Evolutionary conservation across 1,140 invertebrate genomes (phyloP).

Genomic region (Eubasilissa regina): DNA sequence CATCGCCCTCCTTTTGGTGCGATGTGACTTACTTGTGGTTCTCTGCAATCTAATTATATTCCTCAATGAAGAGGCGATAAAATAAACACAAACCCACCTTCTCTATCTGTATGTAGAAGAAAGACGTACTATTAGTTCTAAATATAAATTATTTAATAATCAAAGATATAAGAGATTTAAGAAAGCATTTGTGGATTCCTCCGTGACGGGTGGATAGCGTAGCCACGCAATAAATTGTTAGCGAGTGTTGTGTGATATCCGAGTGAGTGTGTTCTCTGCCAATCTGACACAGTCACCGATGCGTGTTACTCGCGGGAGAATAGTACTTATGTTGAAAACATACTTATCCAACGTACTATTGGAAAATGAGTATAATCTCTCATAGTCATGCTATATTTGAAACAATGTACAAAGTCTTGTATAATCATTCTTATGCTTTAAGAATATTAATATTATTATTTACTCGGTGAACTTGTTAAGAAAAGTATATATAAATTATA

Average conservation of each 20-base stretch:
- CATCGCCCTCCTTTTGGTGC: background rate
- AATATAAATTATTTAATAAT: conserved; percentile 53
- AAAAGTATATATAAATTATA: conserved; percentile 55
- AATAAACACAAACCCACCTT: conserved; percentile 58
- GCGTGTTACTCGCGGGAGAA: conserved; percentile 52
- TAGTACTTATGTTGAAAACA: conserved; percentile 62
- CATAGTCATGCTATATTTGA: conserved; percentile 59
- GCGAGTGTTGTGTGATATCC: conserved; percentile 46
- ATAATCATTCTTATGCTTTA: conserved; percentile 59
- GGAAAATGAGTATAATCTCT: conserved; percentile 54
- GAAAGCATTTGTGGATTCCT: conserved; percentile 29
- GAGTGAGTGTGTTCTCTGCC: conserved; percentile 46
- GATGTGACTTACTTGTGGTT: background rate
- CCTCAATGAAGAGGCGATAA: conserved; percentile 45
- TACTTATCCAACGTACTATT: conserved; percentile 59
- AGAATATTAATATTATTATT: conserved; percentile 60
- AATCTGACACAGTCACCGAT: conserved; percentile 41
- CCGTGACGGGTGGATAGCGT: conserved; percentile 23
- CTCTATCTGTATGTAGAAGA: conserved; percentile 55
- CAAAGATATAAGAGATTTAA: conserved; percentile 40
- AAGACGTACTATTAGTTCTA: conserved; percentile 55
- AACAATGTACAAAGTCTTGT: conserved; percentile 61
- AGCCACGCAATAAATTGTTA: conserved; percentile 57
- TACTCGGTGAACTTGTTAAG: conserved; percentile 60
- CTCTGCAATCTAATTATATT: conserved; percentile 27